Conservation (phyloP, 2,888 invertebrate species). For the Neria commutata region DNA sequence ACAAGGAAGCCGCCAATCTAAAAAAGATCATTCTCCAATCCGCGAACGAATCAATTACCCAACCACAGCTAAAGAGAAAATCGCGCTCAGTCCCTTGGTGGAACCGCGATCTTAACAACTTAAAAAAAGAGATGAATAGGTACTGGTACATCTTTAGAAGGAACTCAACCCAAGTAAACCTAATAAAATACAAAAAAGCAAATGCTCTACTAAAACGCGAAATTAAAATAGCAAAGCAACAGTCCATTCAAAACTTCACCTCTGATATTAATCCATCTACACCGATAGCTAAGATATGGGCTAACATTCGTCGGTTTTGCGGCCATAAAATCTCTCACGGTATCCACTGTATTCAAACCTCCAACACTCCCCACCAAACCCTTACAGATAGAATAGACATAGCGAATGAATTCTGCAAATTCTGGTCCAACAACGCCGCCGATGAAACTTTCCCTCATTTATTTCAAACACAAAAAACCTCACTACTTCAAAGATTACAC, state of each 20-base stretch:
- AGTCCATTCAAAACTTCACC: too few relatives aligned
- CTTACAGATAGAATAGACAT: background rate
- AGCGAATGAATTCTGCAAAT: background rate
- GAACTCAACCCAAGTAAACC: background rate
- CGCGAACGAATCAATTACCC: conserved; percentile 4
- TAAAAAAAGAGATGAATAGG: too few relatives aligned
- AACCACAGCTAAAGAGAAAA: conserved; percentile 3
- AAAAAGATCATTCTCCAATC: background rate
- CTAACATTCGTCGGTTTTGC: background rate
- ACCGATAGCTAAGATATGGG: background rate
- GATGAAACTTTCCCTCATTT: background rate
- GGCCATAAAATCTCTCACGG: background rate
- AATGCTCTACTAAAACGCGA: too few relatives aligned
- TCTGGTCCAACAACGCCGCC: background rate
- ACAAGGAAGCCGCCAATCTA: background rate
- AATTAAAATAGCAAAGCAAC: too few relatives aligned
- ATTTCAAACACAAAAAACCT: background rate
- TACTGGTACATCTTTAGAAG: background rate
- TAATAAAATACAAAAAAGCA: too few relatives aligned
- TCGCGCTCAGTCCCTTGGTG: background rate
- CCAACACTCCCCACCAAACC: background rate
- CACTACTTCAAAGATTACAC: background rate
- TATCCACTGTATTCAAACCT: background rate
- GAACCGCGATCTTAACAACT: too few relatives aligned
- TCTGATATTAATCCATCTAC: too few relatives aligned